phyloP scores from a whole-genome alignment of 2,797 vertebrate species.

The Sebastes trivittatus region DNA sequence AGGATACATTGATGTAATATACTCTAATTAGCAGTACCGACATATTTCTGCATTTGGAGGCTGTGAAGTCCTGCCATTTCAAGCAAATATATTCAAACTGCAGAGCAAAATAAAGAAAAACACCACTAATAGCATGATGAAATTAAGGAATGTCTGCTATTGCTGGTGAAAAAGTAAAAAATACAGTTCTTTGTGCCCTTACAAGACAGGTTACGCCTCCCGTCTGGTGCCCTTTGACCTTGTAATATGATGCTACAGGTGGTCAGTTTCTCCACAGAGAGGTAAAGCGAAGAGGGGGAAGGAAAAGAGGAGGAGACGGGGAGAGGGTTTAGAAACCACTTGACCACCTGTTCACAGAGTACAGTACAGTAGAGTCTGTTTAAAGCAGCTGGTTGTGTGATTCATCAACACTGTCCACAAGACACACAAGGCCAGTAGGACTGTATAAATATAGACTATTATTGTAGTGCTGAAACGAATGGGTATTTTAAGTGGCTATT shows the following conservation, averaged over 20 bases:
- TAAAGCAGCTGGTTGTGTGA: slow-evolving; percentile 31
- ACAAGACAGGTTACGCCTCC: not conserved
- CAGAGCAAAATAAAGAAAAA: not conserved
- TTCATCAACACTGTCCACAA: slow-evolving; percentile 17
- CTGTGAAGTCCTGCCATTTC: not conserved
- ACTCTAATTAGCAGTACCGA: not conserved
- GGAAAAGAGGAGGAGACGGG: not conserved
- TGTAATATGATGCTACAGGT: slow-evolving; percentile 38
- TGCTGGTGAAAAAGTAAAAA: not conserved
- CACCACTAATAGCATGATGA: not conserved
- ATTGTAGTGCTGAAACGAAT: not conserved
- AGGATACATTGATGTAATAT: not conserved
- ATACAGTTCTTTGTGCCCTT: not conserved
- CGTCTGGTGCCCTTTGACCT: slow-evolving; percentile 31
- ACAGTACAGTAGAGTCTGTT: slow-evolving; percentile 17
- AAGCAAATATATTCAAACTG: too few relatives aligned
- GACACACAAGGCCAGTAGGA: not conserved
- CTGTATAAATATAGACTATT: not conserved
- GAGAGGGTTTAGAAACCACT: not conserved
- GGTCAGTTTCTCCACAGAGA: slow-evolving; percentile 13
- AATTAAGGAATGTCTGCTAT: not conserved
- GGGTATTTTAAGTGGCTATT: not conserved
- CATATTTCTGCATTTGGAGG: not conserved
- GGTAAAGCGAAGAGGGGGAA: not conserved
- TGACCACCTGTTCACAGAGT: slow-evolving; percentile 57